Conservation (phyloP, 2,113 vertebrate species). For the Xyrauchen texanus region DNA sequence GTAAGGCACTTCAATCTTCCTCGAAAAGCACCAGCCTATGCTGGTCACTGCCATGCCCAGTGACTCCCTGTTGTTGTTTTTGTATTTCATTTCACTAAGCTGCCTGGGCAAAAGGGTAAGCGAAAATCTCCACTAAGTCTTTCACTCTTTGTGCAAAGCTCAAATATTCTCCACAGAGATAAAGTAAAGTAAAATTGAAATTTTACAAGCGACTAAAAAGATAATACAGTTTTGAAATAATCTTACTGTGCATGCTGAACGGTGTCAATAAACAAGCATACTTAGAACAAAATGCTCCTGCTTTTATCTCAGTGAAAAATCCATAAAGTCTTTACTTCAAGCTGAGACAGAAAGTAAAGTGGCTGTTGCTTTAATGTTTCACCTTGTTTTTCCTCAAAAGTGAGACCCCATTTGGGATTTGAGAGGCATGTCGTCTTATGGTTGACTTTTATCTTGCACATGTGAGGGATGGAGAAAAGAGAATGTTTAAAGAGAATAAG, state of each 20-base stretch:
- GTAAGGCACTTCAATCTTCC: slow-evolving; percentile 42
- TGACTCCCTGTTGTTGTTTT: slow-evolving; percentile 60
- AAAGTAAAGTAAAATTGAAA: slow-evolving; percentile 65
- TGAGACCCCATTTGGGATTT: slow-evolving; percentile 61
- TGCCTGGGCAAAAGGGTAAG: slow-evolving; percentile 59
- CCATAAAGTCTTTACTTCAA: slow-evolving; percentile 63
- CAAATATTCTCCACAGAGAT: slow-evolving; percentile 65
- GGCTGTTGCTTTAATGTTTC: slow-evolving; percentile 63
- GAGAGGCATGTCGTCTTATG: slow-evolving; percentile 64
- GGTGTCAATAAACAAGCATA: slow-evolving; percentile 72
- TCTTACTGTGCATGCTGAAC: slow-evolving; percentile 65
- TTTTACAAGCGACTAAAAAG: slow-evolving; percentile 63
- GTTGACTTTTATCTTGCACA: slow-evolving; percentile 72
- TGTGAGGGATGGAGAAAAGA: slow-evolving; percentile 64
- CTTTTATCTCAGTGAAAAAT: slow-evolving; percentile 68
- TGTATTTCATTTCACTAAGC: slow-evolving; percentile 67
- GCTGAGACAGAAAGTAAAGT: slow-evolving; percentile 59
- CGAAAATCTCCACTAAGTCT: slow-evolving; percentile 62
- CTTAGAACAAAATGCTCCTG: slow-evolving; percentile 69
- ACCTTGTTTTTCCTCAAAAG: slow-evolving; percentile 54
- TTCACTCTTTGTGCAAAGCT: slow-evolving; percentile 49
- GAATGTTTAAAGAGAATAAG: slow-evolving; percentile 69
- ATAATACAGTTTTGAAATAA: slow-evolving; percentile 70
- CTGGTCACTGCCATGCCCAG: slow-evolving; percentile 54
- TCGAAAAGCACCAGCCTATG: slow-evolving; percentile 33